Evolutionary conservation across 2,113 vertebrate species (phyloP).

Genomic region (Gymnogyps californianus): DNA sequence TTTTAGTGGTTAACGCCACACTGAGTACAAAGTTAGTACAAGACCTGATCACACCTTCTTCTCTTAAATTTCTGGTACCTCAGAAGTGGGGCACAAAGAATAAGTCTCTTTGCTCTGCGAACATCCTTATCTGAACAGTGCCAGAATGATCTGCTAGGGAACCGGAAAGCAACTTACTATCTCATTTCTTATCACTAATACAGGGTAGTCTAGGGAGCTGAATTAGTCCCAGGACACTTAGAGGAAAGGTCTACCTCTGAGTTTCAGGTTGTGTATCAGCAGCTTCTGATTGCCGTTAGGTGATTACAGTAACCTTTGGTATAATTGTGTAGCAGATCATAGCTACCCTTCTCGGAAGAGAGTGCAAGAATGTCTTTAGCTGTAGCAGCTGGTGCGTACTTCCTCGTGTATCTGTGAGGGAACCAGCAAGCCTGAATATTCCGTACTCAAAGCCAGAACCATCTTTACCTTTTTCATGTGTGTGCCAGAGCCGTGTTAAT

Average conservation of each 20-base stretch:
- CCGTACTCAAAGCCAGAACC: background rate
- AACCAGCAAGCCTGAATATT: background rate
- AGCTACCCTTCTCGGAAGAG: background rate
- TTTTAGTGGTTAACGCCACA: background rate
- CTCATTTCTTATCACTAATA: background rate
- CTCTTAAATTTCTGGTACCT: background rate
- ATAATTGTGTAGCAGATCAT: background rate
- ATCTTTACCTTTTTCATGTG: background rate
- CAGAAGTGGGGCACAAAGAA: background rate
- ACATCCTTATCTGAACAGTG: background rate
- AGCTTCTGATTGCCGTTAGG: background rate
- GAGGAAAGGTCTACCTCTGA: background rate
- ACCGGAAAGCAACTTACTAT: rapidly evolving
- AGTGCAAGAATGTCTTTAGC: background rate
- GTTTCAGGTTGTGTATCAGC: background rate
- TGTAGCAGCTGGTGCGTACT: rapidly evolving
- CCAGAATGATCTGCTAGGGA: background rate
- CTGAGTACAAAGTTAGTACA: background rate
- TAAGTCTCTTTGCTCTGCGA: background rate
- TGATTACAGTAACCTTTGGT: background rate
- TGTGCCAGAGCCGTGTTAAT: rapidly evolving
- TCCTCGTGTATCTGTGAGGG: background rate
- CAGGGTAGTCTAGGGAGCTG: background rate
- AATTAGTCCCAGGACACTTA: background rate
- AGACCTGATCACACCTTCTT: background rate